A percentile compares a stretch with the other conserved stretches of the same genome.
Evolutionary conservation across 2,113 vertebrate species (phyloP).

Genomic region (Agelaius phoeniceus): DNA sequence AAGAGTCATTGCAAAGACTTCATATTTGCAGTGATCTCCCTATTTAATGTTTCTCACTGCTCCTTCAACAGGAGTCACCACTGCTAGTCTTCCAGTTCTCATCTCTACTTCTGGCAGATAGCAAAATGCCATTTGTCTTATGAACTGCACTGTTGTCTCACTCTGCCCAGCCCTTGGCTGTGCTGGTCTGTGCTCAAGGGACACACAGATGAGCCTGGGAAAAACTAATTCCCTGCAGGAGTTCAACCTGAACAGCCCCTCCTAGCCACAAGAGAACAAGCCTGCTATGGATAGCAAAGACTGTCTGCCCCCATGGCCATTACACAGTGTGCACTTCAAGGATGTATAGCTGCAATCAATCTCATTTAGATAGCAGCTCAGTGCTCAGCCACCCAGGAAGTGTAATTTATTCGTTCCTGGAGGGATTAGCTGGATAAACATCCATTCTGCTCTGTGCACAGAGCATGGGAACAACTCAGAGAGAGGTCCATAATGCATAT

Average conservation of each 20-base stretch:
- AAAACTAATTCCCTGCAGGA: neutral
- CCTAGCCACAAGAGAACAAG: neutral
- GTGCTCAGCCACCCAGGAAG: neutral
- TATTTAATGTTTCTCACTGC: neutral
- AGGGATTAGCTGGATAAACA: slow-evolving; percentile 51
- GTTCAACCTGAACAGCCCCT: neutral
- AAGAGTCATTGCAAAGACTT: neutral
- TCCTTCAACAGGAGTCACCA: neutral
- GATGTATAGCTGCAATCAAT: slow-evolving; percentile 6
- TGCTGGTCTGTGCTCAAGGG: neutral
- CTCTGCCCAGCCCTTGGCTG: neutral
- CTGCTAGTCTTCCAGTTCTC: neutral
- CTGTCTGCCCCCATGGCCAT: neutral
- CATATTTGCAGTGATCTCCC: neutral
- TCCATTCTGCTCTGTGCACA: slow-evolving; percentile 9
- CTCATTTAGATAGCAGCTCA: slow-evolving; percentile 36
- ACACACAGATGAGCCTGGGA: neutral
- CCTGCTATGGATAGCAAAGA: neutral
- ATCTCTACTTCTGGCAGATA: neutral
- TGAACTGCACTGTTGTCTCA: neutral
- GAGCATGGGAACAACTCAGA: neutral
- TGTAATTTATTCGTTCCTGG: slow-evolving; percentile 15
- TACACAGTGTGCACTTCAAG: neutral
- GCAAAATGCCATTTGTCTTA: neutral
- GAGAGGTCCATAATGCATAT: neutral